Evolutionary conservation across 2,797 vertebrate species (phyloP).

Genomic region (Schizopygopsis pylzovi): DNA sequence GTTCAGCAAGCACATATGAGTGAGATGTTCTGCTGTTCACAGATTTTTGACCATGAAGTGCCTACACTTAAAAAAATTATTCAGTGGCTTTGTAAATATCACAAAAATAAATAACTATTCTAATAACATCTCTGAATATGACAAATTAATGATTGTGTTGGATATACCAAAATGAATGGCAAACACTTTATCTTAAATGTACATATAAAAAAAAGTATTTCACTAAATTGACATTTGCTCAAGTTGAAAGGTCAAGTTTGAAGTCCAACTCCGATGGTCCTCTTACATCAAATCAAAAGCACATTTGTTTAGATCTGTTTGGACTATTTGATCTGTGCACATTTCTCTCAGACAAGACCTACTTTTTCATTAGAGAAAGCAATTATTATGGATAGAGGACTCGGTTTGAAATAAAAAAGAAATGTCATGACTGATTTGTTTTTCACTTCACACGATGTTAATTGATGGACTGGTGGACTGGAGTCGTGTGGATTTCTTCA

Average conservation of each 20-base stretch:
- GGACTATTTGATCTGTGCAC: not conserved
- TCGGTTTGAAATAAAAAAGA: no score
- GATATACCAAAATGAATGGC: not conserved
- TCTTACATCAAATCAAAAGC: not conserved
- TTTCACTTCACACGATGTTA: not conserved
- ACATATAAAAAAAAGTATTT: no score
- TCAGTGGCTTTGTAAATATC: not conserved
- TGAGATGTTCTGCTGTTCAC: not conserved
- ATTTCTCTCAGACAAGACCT: not conserved
- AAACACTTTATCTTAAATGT: not conserved
- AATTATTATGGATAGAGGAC: not conserved
- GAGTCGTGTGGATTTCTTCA: not conserved
- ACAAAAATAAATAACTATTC: not conserved
- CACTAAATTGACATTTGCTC: not conserved
- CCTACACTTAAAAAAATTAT: not conserved
- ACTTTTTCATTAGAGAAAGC: not conserved
- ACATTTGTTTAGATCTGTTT: not conserved
- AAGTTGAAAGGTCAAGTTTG: not conserved
- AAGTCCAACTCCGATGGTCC: not conserved
- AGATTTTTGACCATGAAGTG: not conserved
- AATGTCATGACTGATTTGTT: not conserved
- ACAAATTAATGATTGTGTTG: not conserved
- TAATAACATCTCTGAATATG: not conserved
- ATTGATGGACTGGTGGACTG: not conserved
- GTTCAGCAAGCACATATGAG: constrained; percentile 21